phyloP scores from a whole-genome alignment of 2,797 vertebrate species.

The Brachymystax lenok region DNA sequence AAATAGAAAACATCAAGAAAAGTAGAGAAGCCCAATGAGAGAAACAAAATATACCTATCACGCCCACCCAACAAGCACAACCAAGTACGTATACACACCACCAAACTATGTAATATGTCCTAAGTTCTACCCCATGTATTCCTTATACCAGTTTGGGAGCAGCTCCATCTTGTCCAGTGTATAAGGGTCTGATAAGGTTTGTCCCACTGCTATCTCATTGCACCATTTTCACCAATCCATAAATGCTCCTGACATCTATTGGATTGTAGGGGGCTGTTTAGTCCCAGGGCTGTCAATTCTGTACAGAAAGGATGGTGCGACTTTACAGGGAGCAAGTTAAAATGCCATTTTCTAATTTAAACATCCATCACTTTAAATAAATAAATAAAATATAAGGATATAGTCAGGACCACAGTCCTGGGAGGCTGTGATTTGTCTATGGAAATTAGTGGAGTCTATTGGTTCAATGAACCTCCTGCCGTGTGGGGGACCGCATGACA shows the following conservation, averaged over 20 bases:
- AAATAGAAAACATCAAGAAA: no score
- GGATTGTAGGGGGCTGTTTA: constrained; percentile 23
- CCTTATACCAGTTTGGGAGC: not conserved
- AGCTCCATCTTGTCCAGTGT: not conserved
- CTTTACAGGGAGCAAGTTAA: constrained; percentile 18
- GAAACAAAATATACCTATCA: not conserved
- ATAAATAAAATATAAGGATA: constrained; percentile 31
- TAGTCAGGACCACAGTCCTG: not conserved
- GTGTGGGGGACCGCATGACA: not conserved
- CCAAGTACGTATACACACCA: not conserved
- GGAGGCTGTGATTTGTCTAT: constrained; percentile 26
- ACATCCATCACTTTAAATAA: constrained; percentile 19
- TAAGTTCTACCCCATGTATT: not conserved
- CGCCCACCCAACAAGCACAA: not conserved
- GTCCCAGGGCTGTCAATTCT: constrained; percentile 29
- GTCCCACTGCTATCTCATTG: constrained; percentile 16
- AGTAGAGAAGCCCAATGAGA: not conserved
- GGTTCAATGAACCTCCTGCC: constrained; percentile 16
- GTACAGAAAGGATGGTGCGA: constrained; percentile 1
- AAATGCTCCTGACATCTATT: constrained; percentile 33
- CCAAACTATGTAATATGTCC: not conserved
- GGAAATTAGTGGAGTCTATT: constrained; percentile 30
- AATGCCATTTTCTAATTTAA: constrained; percentile 17
- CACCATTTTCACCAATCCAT: constrained; percentile 20
- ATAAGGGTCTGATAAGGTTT: not conserved